Evolutionary conservation across 2,113 vertebrate genomes (phyloP), one percentile per base, ranked within the genome.

Genomic region (Pteronura brasiliensis): DNA sequence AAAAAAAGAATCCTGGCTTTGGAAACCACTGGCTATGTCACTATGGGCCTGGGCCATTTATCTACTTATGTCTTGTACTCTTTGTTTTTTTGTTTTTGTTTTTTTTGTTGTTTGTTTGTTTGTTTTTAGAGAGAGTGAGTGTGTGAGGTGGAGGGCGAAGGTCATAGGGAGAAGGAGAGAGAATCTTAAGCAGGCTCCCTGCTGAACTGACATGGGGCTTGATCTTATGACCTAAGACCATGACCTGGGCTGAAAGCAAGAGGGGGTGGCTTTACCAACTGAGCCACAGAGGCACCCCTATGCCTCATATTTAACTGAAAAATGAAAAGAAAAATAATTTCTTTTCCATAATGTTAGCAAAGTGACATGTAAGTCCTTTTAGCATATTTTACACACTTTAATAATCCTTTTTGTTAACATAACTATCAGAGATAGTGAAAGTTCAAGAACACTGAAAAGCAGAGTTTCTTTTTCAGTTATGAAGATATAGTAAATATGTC

Each of bases 311-410:
- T 31, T 69, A 83, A 85, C 25, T 88, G 17, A 76, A 96, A 94
- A 95, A 69, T 34, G 7, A 61, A 21, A 95, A 81, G 44, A 79
- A 95, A 87, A 95, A 80, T 67, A 74, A 93, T 69, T 79, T 95
- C 23, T 92, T 31, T 21, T 6, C 29, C 34, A 87, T 55, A 86
- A 72, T 63, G 65, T 88, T 88, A 91, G 25, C 74, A 95, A 94
- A 94, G 15, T n/a, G 71, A 72, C 29, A 77, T 4, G 20, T 20
- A 77, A 91, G 18, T 80, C 42, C 7, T 83, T 88, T 61, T 15
- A 71, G 29, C 2, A 47, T 36, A 89, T 83, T 88, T 49, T 83
- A 91, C 6, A 39, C 3, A 42, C 7, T 88, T 83, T 89, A 89
- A 49, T 95, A 86, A 69, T 42, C 23, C 23, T 79, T 80, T 61